A percentile compares a stretch with the other conserved stretches of the same genome.
Evolutionary conservation across 2,888 invertebrate genomes (phyloP).

Genomic region (Magallana nippona): DNA sequence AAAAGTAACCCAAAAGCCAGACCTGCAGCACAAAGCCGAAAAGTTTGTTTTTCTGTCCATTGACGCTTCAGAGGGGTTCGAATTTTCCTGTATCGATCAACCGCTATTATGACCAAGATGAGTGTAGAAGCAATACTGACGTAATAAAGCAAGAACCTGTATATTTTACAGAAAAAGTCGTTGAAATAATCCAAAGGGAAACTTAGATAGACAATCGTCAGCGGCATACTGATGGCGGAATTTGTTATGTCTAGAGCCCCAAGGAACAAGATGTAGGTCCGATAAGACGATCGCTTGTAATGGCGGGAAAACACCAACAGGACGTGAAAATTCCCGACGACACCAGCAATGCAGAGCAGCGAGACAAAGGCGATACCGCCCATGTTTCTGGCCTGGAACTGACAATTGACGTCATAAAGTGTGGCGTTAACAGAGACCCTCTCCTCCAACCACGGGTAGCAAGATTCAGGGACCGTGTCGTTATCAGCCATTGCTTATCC

Average conservation of each 20-base stretch:
- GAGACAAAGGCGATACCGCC: conserved; percentile 57
- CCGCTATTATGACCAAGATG: conserved; percentile 58
- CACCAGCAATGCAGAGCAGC: conserved; percentile 51
- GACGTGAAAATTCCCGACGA: conserved; percentile 60
- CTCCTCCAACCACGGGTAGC: conserved; percentile 40
- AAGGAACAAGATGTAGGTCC: conserved; percentile 58
- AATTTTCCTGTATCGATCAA: conserved; percentile 60
- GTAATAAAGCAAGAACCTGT: conserved; percentile 58
- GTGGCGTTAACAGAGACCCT: background rate
- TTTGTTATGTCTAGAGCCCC: conserved; percentile 57
- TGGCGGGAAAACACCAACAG: conserved; percentile 54
- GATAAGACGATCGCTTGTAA: conserved; percentile 57
- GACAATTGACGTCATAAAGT: conserved; percentile 57
- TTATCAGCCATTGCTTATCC: conserved; percentile 23
- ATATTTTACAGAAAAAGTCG: conserved; percentile 56
- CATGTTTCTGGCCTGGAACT: conserved; percentile 50
- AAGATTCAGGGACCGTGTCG: background rate
- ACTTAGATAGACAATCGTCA: conserved; percentile 53
- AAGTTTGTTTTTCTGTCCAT: conserved; percentile 52
- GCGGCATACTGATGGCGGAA: conserved; percentile 57
- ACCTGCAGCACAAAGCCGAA: conserved; percentile 50
- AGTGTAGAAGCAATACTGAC: conserved; percentile 55
- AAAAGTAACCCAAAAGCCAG: conserved; percentile 50
- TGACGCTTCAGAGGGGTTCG: conserved; percentile 55
- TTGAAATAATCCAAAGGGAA: conserved; percentile 55